Conservation (phyloP, 2,113 vertebrate genomes). For the Apus apus region DNA sequence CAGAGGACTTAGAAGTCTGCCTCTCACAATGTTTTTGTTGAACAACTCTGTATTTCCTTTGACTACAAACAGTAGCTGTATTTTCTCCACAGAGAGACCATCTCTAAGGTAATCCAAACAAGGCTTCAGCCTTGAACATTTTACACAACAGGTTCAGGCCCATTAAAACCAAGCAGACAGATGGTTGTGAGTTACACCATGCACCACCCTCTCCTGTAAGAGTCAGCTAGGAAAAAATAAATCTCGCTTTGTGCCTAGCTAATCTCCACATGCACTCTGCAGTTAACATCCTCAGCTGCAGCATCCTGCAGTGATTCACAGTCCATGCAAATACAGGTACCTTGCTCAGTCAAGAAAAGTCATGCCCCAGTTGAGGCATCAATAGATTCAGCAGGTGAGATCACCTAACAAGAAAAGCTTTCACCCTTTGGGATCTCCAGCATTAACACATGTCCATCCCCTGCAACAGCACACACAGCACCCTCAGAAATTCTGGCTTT, state of each 20-base stretch:
- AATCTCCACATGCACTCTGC: not conserved
- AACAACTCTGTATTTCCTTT: not conserved
- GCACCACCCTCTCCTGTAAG: not conserved
- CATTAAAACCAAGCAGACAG: not conserved
- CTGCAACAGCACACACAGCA: not conserved
- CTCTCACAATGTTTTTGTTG: not conserved
- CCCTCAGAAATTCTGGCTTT: not conserved
- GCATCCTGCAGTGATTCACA: not conserved
- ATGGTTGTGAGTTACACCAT: not conserved
- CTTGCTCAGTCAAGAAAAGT: not conserved
- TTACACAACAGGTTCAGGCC: not conserved
- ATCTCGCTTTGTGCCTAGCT: not conserved
- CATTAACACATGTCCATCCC: not conserved
- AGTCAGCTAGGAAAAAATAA: not conserved
- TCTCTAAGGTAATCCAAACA: not conserved
- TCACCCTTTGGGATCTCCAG: not conserved
- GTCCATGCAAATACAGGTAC: not conserved
- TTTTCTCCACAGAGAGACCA: not conserved
- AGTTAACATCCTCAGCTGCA: not conserved
- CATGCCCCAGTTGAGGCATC: not conserved
- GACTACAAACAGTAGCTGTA: not conserved
- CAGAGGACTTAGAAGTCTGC: not conserved
- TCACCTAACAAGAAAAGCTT: not conserved
- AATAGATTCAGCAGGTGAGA: not conserved
- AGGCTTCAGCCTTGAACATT: not conserved